A percentile compares a stretch with the other conserved stretches of the same genome.
Conservation (phyloP, 2,888 invertebrate genomes). For the Trisateles emortualis region DNA sequence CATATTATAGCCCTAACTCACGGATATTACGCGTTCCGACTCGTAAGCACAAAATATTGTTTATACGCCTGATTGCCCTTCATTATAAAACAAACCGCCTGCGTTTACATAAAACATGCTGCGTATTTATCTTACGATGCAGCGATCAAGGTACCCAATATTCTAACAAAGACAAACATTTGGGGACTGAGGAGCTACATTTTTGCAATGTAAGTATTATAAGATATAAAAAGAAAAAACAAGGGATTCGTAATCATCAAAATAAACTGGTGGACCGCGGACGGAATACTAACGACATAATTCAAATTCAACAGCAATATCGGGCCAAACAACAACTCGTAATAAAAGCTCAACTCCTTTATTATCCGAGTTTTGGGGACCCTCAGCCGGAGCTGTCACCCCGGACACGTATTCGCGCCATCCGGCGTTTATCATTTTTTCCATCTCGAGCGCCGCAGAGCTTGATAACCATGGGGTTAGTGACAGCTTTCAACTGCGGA, state of each 20-base stretch:
- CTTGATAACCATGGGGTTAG: constrained; percentile 68
- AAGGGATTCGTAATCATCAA: constrained; percentile 47
- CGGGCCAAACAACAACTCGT: constrained; percentile 49
- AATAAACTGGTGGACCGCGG: constrained; percentile 42
- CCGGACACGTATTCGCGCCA: constrained; percentile 60
- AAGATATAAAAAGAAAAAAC: constrained; percentile 34
- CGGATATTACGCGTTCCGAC: constrained; percentile 30
- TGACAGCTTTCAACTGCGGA: constrained; percentile 78
- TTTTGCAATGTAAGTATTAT: constrained; percentile 31
- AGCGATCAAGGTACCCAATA: no score
- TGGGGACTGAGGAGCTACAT: constrained; percentile 10
- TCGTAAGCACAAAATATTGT: constrained; percentile 33
- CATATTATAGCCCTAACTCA: constrained; percentile 53
- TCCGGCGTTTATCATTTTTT: constrained; percentile 74
- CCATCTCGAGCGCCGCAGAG: constrained; percentile 59
- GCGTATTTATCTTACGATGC: constrained; percentile 9
- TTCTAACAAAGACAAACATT: constrained; percentile 12
- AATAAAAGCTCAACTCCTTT: constrained; percentile 53
- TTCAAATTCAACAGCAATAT: constrained; percentile 52
- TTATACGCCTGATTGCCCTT: constrained; percentile 28
- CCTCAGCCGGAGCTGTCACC: constrained; percentile 66
- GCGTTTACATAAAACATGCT: constrained; percentile 2
- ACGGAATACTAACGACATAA: constrained; percentile 46
- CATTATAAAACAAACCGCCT: constrained; percentile 12
- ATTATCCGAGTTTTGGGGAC: constrained; percentile 48